A percentile compares a stretch with the other conserved stretches of the same genome.
phyloP scores from a whole-genome alignment of 53 echinoderm and acorn worm genomes.

The Apostichopus leukothele region DNA sequence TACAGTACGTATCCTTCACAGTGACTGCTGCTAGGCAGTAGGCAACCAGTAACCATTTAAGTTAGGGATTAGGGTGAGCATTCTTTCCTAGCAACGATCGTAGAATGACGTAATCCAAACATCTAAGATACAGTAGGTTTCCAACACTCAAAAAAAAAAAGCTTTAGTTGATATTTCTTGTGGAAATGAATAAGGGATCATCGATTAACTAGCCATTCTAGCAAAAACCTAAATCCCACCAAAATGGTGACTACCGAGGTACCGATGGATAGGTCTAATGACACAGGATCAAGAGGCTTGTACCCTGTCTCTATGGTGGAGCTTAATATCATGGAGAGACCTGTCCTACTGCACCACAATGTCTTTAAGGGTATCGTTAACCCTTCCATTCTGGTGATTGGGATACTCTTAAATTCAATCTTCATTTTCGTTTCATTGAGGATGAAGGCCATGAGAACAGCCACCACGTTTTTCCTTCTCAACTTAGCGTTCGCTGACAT shows the following conservation, averaged over 20 bases:
- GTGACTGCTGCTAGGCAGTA: no score
- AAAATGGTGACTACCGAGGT: neutral
- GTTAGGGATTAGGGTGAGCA: no score
- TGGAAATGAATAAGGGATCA: no score
- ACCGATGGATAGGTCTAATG: neutral
- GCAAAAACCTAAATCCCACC: neutral
- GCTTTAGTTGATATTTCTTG: no score
- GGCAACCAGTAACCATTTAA: no score
- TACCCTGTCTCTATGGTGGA: neutral
- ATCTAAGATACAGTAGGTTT: no score
- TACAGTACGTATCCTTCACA: no score
- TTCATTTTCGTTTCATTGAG: slow-evolving; percentile 32
- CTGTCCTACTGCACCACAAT: slow-evolving; percentile 4
- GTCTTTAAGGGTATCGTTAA: slow-evolving; percentile 1
- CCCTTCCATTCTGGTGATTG: slow-evolving; percentile 18
- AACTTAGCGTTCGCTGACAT: slow-evolving; percentile 26
- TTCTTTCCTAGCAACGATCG: no score
- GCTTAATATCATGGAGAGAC: neutral
- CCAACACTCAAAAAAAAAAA: no score
- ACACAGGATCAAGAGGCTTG: neutral
- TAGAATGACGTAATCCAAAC: no score
- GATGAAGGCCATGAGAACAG: slow-evolving; percentile 4
- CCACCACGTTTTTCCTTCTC: slow-evolving; percentile 16
- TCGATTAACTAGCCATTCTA: no score
- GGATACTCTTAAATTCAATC: neutral